These are phyloP conservation scores for Ericerus pela DNA, from an alignment of 1,140 invertebrate genomes.

Conservation along the genomic window DNA sequence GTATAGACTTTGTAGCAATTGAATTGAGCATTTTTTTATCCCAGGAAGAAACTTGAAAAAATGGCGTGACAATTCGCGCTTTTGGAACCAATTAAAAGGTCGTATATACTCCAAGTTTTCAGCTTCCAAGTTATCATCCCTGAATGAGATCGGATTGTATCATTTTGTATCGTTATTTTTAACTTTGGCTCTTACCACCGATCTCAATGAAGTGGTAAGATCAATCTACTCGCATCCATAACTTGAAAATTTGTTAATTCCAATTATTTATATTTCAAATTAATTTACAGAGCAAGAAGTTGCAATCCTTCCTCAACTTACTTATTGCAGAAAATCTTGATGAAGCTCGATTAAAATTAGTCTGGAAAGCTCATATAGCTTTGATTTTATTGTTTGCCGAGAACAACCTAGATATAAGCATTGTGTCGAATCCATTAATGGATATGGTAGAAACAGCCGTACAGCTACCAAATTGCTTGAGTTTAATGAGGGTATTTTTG, in stretches of 20 bases:
- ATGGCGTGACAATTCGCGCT: slow-evolving; percentile 17
- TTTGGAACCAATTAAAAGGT: slow-evolving; percentile 36
- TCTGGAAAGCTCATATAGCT: slow-evolving; percentile 32
- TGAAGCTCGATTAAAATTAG: slow-evolving; percentile 8
- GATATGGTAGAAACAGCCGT: slow-evolving; percentile 23
- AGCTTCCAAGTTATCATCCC: slow-evolving; percentile 31
- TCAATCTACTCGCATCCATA: neutral
- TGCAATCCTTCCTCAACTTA: neutral
- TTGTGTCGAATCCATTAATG: slow-evolving; percentile 23
- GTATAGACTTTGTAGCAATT: neutral
- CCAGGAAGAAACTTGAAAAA: neutral
- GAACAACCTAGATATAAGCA: slow-evolving; percentile 24
- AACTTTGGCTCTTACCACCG: slow-evolving; percentile 33
- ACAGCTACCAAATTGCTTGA: slow-evolving; percentile 30
- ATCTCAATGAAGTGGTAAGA: slow-evolving; percentile 32
- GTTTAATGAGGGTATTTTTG: slow-evolving; percentile 30
- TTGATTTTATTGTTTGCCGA: slow-evolving; percentile 31
- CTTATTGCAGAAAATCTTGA: neutral
- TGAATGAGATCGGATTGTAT: slow-evolving; percentile 31
- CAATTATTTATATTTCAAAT: neutral
- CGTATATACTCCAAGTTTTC: slow-evolving; percentile 36
- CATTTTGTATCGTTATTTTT: slow-evolving; percentile 35
- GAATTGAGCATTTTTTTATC: no score
- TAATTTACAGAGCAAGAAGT: slow-evolving; percentile 12
- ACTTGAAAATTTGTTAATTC: neutral